Conservation (phyloP, 2,113 vertebrate genomes). For the Pterocles burchelli region DNA sequence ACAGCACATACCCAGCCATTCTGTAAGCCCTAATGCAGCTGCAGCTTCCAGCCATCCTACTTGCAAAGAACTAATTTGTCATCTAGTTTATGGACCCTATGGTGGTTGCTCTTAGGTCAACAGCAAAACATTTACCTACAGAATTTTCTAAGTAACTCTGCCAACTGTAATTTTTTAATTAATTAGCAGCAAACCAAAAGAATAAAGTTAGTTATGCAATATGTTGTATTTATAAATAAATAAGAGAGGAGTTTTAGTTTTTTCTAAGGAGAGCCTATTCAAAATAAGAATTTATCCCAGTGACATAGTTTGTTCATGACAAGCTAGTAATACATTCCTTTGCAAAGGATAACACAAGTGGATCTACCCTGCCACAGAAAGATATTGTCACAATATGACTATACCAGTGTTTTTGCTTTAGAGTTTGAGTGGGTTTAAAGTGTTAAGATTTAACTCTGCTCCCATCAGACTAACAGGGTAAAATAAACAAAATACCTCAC, state of each 20-base stretch:
- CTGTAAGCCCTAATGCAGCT: neutral
- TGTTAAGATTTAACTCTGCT: neutral
- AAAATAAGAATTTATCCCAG: neutral
- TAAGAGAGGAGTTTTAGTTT: neutral
- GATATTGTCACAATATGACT: neutral
- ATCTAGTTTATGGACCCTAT: neutral
- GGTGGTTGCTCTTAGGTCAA: neutral
- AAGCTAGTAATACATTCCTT: neutral
- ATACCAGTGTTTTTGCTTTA: neutral
- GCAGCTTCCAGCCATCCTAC: neutral
- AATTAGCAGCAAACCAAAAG: neutral
- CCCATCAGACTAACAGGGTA: neutral
- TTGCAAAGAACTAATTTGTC: neutral
- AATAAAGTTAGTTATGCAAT: neutral
- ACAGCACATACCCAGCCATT: neutral
- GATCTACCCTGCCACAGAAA: neutral
- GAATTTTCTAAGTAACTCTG: neutral
- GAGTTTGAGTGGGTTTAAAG: neutral
- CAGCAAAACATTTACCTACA: neutral
- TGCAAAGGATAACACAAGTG: neutral
- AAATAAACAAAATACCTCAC: neutral
- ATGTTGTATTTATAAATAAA: neutral
- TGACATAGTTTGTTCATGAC: neutral
- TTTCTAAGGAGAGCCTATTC: neutral
- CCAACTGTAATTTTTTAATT: neutral